A percentile compares a stretch with the other conserved stretches of the same genome.
Conservation (phyloP, 2,888 invertebrate species). For the Hirtodrosophila alboralis region DNA sequence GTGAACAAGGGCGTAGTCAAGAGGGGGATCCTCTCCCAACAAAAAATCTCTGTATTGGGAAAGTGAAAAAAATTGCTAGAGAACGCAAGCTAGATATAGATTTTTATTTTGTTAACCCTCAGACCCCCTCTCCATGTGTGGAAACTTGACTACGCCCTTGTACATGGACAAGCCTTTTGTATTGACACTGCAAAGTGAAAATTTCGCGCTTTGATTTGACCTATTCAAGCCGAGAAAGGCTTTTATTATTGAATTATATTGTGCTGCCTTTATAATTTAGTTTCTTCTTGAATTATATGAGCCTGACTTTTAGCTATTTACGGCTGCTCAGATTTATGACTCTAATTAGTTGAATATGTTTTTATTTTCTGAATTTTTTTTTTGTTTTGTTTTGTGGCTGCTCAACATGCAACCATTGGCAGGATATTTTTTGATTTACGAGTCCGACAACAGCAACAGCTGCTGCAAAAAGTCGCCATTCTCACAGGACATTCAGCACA, state of each 20-base stretch:
- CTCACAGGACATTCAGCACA: neutral
- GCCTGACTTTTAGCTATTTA: constrained; percentile 10
- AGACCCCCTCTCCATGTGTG: too few species aligned
- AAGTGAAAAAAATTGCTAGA: too few species aligned
- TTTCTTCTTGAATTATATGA: constrained; percentile 8
- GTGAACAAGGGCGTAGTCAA: too few species aligned
- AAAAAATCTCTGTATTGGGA: too few species aligned
- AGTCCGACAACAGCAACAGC: neutral
- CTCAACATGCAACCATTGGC: constrained; percentile 50
- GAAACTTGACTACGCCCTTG: too few species aligned
- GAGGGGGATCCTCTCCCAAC: too few species aligned
- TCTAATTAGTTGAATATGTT: constrained; percentile 62
- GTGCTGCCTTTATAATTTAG: constrained; percentile 17
- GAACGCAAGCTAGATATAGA: too few species aligned
- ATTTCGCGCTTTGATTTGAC: constrained; percentile 54
- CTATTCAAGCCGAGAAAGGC: constrained; percentile 1
- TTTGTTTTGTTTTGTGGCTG: constrained; percentile 52
- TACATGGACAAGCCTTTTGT: constrained; percentile 50
- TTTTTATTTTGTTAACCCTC: too few species aligned
- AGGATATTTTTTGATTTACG: constrained; percentile 58
- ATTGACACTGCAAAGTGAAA: constrained; percentile 44
- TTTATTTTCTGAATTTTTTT: too few species aligned
- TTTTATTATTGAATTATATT: constrained; percentile 29
- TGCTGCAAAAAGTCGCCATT: constrained; percentile 3
- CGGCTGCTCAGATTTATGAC: constrained; percentile 57